Conservation (phyloP, 1,140 invertebrate species). For the Pemphigus obesinymphae region DNA sequence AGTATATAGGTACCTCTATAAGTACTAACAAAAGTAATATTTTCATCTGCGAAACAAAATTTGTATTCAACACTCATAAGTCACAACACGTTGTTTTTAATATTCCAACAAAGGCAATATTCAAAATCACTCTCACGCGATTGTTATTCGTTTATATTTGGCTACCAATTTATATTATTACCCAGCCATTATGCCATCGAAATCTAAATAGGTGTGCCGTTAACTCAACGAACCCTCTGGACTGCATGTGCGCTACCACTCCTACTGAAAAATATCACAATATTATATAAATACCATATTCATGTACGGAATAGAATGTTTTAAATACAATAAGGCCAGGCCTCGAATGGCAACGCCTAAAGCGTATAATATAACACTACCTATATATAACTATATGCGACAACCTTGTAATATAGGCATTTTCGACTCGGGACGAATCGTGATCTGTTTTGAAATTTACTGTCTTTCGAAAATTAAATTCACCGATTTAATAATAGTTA, state of each 20-base stretch:
- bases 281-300: background rate
- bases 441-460: constrained; percentile 1
- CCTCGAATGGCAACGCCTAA: constrained; percentile 9
- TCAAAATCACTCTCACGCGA: background rate
- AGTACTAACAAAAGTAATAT: background rate
- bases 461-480: background rate
- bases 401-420: constrained; percentile 17
- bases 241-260: background rate
- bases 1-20: background rate
- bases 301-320: background rate
- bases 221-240: constrained; percentile 5
- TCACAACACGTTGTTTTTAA: background rate
- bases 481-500: background rate
- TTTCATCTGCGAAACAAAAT: background rate
- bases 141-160: constrained; percentile 7
- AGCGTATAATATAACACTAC: background rate
- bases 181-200: background rate
- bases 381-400: background rate
- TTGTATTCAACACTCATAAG: background rate
- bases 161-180: background rate
- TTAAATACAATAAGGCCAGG: constrained; percentile 18
- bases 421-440: constrained; percentile 2
- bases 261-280: constrained; percentile 5
- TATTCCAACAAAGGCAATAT: background rate
- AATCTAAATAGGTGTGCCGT: constrained; percentile 6